Evolutionary conservation across 2,113 vertebrate genomes (phyloP).

Genomic region (Megaceryle torquata): DNA sequence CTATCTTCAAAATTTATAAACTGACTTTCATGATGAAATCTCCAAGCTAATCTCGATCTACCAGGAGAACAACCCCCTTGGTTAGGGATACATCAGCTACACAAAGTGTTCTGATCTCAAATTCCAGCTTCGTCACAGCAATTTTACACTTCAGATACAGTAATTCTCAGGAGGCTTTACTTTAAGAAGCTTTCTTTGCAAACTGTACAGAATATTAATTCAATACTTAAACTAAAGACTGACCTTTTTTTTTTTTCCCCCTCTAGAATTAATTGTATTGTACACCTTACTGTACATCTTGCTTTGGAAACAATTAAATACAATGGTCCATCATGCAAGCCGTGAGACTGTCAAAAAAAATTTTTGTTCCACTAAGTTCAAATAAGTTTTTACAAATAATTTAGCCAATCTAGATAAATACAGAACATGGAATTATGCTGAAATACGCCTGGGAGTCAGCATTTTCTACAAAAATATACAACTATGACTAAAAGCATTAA

Average conservation of each 20-base stretch:
- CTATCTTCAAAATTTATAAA: not conserved
- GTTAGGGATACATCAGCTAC: not conserved
- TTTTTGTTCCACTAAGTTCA: constrained; percentile 56
- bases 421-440: not conserved
- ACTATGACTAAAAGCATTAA: constrained; percentile 15
- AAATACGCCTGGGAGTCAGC: not conserved
- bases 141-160: not conserved
- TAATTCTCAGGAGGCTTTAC: constrained; percentile 4
- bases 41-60: not conserved
- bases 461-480: not conserved
- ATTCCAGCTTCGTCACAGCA: not conserved
- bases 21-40: not conserved
- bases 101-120: not conserved
- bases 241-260: not conserved
- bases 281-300: constrained; percentile 30
- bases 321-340: constrained; percentile 55
- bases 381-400: constrained; percentile 52
- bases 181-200: not conserved
- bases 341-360: constrained; percentile 26
- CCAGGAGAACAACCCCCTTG: not conserved
- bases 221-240: not conserved
- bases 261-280: not conserved
- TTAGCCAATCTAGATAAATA: constrained; percentile 49
- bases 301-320: constrained; percentile 42
- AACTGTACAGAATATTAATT: constrained; percentile 20